Conservation (phyloP, 2,797 vertebrate genomes). For the Bovichtus variegatus region DNA sequence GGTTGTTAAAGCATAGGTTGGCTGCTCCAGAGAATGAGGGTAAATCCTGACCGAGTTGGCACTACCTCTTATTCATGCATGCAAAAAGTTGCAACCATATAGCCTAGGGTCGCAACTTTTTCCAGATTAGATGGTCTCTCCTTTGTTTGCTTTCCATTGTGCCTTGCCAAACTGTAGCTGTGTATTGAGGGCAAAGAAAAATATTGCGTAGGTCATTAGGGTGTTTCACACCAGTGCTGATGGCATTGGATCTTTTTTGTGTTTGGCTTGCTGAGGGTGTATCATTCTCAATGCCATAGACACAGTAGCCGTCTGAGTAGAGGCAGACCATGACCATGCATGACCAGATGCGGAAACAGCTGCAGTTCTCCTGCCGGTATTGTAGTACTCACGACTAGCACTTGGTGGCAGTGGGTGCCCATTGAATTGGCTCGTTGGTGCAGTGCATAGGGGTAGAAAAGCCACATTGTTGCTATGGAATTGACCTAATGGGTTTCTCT, state of each 20-base stretch:
- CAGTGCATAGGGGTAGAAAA: conserved; percentile 51
- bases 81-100: no score
- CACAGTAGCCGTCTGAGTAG: conserved; percentile 5
- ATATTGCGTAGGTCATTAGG: conserved; percentile 25
- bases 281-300: conserved; percentile 36
- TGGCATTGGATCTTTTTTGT: conserved; percentile 36
- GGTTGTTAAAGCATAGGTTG: conserved; percentile 29
- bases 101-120: conserved; percentile 34
- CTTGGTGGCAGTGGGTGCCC: conserved; percentile 85
- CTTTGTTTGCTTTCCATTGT: conserved; percentile 33
- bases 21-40: conserved; percentile 1
- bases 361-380: conserved; percentile 44
- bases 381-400: conserved; percentile 73
- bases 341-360: conserved; percentile 18
- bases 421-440: conserved; percentile 55
- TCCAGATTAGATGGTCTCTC: conserved; percentile 24
- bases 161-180: conserved; percentile 27
- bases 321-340: no score
- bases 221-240: conserved; percentile 45
- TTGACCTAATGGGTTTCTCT: conserved; percentile 82
- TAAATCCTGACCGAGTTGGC: conserved; percentile 33
- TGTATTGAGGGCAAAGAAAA: conserved; percentile 39
- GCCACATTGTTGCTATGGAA: conserved; percentile 81
- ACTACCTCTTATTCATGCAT: conserved; percentile 5
- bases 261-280: conserved; percentile 29